Conservation (phyloP, 2,888 invertebrate genomes). For the Cataglyphis cursor region DNA sequence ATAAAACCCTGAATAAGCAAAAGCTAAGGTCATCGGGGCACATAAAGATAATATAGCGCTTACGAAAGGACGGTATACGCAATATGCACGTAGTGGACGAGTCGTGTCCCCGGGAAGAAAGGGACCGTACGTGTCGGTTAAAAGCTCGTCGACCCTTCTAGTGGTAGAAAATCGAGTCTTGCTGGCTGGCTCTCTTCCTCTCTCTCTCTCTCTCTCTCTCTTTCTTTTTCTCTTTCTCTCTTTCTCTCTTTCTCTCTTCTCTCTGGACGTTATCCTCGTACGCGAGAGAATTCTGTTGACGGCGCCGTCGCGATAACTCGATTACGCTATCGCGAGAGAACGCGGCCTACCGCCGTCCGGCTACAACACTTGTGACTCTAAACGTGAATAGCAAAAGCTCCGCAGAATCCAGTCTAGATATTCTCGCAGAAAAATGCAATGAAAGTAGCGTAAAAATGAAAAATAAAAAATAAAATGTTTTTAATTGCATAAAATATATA, state of each 20-base stretch:
- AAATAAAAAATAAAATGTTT: neutral
- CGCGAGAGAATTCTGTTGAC: constrained; percentile 69
- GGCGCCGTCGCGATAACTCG: constrained; percentile 37
- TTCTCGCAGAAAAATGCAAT: neutral
- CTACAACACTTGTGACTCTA: neutral
- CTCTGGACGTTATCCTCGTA: constrained; percentile 66
- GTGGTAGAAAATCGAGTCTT: constrained; percentile 56
- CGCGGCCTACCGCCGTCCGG: constrained; percentile 28
- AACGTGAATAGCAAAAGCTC: constrained; percentile 10
- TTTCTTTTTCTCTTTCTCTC: neutral
- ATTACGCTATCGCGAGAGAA: constrained; percentile 35
- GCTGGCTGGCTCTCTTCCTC: constrained; percentile 15
- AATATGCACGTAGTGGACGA: constrained; percentile 51
- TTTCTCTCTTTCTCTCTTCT: neutral
- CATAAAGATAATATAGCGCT: constrained; percentile 58
- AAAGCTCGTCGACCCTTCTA: constrained; percentile 51
- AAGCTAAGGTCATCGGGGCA: constrained; percentile 49
- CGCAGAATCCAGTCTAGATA: neutral
- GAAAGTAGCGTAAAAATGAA: neutral
- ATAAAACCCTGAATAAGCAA: constrained; percentile 57
- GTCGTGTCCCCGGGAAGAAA: constrained; percentile 59
- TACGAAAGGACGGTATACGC: constrained; percentile 53
- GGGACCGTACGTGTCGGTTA: constrained; percentile 57
- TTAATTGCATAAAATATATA: neutral
- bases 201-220: neutral